Percentiles rank a stretch among this genome's conserved stretches.
phyloP scores from a whole-genome alignment of 1,140 invertebrate species.

The Bombus huntii region DNA sequence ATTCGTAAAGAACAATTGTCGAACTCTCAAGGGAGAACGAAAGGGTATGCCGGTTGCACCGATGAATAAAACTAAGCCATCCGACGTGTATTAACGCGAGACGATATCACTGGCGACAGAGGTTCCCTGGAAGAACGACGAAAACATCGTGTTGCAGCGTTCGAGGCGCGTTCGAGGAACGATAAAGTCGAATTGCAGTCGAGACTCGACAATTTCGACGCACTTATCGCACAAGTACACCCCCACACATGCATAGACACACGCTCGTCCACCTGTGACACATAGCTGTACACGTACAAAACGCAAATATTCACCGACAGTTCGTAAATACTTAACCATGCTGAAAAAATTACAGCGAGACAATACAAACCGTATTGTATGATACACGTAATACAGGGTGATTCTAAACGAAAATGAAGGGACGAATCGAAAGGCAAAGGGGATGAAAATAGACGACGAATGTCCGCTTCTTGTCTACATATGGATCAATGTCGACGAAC shows the following conservation, averaged over 20 bases:
- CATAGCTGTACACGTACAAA: not conserved
- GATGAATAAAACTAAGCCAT: not conserved
- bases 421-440: constrained; percentile 14
- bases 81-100: not conserved
- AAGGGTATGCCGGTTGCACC: no score
- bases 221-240: not conserved
- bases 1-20: not conserved
- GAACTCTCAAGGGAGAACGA: not conserved
- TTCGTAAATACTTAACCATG: not conserved
- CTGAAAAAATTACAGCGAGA: not conserved
- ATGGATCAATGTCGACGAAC: not conserved
- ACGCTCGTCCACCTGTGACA: not conserved
- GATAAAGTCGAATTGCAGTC: not conserved
- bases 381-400: constrained; percentile 27
- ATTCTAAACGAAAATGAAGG: constrained; percentile 20
- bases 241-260: not conserved
- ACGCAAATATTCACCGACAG: not conserved
- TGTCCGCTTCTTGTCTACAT: no score
- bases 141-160: not conserved
- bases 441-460: not conserved
- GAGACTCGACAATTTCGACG: constrained; percentile 18
- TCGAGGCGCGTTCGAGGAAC: constrained; percentile 12
- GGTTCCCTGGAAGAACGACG: not conserved
- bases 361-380: constrained; percentile 11
- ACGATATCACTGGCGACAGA: constrained; percentile 37